Evolutionary conservation across 2,113 vertebrate species (phyloP).

Genomic region (Limnothrissa miodon): DNA sequence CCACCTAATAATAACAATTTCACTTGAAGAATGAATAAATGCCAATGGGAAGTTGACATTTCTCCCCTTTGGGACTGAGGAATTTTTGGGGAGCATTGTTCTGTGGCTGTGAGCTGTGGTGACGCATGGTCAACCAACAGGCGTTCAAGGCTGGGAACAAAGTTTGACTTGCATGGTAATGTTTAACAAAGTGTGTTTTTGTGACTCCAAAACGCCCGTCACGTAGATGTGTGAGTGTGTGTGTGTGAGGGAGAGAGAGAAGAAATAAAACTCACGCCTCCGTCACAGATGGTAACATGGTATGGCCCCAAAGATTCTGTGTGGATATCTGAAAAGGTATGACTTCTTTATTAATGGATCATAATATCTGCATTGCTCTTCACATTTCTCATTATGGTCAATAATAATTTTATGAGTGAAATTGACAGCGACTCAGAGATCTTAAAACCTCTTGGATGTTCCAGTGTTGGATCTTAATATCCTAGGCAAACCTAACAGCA

Average conservation of each 20-base stretch:
- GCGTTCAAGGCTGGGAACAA: slow-evolving; percentile 4
- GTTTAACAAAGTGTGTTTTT: neutral
- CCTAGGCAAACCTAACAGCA: neutral
- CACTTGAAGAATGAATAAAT: neutral
- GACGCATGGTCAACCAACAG: neutral
- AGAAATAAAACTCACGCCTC: neutral
- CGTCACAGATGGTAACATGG: neutral
- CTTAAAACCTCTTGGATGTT: neutral
- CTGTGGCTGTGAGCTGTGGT: neutral
- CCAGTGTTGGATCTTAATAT: neutral
- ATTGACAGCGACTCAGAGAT: neutral
- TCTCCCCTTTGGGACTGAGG: neutral
- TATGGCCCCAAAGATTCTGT: neutral
- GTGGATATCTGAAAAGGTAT: neutral
- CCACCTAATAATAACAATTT: neutral
- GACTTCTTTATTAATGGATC: neutral
- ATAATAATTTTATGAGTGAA: neutral
- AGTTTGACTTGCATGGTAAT: neutral
- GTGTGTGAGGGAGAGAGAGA: neutral
- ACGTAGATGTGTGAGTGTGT: neutral
- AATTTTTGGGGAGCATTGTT: neutral
- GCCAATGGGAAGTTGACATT: neutral
- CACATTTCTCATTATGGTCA: neutral
- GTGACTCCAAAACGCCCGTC: neutral
- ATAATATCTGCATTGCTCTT: neutral